phyloP scores from a whole-genome alignment of 64 coral and sea anemone genomes.

The Montipora efflorescens region DNA sequence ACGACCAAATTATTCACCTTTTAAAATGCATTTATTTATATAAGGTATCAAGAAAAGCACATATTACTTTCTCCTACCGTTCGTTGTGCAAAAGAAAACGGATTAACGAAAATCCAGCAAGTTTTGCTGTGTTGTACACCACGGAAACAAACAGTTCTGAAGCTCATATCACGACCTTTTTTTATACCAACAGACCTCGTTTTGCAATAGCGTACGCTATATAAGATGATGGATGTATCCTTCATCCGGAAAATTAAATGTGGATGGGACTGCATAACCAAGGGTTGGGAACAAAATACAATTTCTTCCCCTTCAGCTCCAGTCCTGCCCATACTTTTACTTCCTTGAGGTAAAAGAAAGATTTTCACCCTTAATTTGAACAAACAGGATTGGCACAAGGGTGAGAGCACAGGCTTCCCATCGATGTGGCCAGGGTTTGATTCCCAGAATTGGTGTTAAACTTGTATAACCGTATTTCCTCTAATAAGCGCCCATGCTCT shows the following conservation, averaged over 20 bases:
- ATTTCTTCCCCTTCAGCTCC: neutral
- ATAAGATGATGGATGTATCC: neutral
- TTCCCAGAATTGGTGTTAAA: too few species aligned
- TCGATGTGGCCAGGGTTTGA: too few species aligned
- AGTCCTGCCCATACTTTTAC: neutral
- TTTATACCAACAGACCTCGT: too few species aligned
- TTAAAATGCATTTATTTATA: too few species aligned
- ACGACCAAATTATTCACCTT: too few species aligned
- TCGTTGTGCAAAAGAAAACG: neutral
- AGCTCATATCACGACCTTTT: neutral
- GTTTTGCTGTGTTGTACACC: neutral
- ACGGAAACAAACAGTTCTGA: neutral
- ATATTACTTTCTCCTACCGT: neutral
- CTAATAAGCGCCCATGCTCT: too few species aligned
- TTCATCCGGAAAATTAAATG: neutral
- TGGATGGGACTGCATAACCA: neutral
- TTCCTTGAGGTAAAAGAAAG: neutral
- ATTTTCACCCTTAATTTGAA: too few species aligned
- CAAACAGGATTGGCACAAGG: too few species aligned
- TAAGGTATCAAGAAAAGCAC: neutral
- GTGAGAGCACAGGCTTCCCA: too few species aligned
- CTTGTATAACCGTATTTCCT: too few species aligned
- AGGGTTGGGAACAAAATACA: too few species aligned
- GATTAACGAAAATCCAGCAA: slow-evolving; percentile 2
- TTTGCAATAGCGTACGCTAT: neutral